A percentile compares a stretch with the other conserved stretches of the same genome.
Evolutionary conservation across 2,888 invertebrate genomes (phyloP).

Genomic region (Synanthedon myopaeformis): DNA sequence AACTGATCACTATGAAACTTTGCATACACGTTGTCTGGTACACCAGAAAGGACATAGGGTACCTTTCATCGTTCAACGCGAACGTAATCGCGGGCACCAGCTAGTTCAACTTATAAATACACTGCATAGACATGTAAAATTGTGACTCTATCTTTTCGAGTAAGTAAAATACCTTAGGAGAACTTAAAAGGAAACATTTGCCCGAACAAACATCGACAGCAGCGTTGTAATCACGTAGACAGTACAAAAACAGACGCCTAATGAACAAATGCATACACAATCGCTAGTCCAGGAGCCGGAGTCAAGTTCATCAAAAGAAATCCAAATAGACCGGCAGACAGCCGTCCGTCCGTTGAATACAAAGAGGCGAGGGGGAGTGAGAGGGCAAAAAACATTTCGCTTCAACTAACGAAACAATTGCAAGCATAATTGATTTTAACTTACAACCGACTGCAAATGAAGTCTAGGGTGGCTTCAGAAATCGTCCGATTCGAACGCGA

Average conservation of each 20-base stretch:
- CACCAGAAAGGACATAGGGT: too few relatives aligned
- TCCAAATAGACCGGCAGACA: constrained; percentile 42
- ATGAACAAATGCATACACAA: constrained; percentile 22
- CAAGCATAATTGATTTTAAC: constrained; percentile 66
- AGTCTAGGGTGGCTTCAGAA: constrained; percentile 19
- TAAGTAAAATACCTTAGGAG: too few relatives aligned
- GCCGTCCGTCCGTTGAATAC: constrained; percentile 53
- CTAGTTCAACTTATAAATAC: too few relatives aligned
- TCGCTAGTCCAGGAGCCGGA: constrained; percentile 13
- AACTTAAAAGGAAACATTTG: constrained; percentile 2
- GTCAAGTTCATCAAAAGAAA: constrained; percentile 65
- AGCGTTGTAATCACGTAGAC: background rate
- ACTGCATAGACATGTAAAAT: too few relatives aligned
- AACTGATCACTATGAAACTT: too few relatives aligned
- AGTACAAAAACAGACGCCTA: constrained; percentile 8
- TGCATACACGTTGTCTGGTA: too few relatives aligned
- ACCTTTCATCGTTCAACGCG: too few relatives aligned
- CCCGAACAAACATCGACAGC: background rate
- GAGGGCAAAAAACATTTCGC: constrained; percentile 50
- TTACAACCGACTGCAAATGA: constrained; percentile 55
- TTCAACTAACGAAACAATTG: constrained; percentile 66
- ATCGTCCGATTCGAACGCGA: background rate
- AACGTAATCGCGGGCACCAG: too few relatives aligned
- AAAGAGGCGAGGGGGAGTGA: constrained; percentile 28
- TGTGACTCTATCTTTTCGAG: too few relatives aligned